These are phyloP conservation scores for Chitala chitala DNA, from an alignment of 2,113 vertebrate genomes.

Conservation along the genomic window DNA sequence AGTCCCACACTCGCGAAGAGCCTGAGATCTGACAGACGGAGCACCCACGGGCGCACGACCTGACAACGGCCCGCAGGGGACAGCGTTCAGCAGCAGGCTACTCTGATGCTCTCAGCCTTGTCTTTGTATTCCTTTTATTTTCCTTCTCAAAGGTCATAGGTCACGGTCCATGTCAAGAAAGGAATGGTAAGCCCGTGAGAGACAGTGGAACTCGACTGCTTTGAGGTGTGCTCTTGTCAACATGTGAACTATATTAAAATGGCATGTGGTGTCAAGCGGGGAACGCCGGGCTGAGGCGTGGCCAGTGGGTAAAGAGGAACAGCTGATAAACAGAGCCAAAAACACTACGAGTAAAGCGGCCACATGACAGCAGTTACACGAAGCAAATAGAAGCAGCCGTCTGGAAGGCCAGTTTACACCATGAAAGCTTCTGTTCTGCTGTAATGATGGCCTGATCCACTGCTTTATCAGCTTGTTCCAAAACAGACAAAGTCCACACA, in stretches of 20 bases:
- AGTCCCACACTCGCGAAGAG: too few species aligned
- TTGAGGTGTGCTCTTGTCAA: constrained; percentile 15
- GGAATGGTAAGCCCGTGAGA: not conserved
- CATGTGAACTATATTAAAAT: constrained; percentile 14
- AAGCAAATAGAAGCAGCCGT: not conserved
- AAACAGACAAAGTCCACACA: not conserved
- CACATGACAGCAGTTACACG: constrained; percentile 5
- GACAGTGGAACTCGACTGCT: not conserved
- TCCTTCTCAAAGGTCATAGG: too few species aligned
- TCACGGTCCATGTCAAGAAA: not conserved
- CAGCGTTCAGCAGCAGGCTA: not conserved
- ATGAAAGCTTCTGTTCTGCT: constrained; percentile 10
- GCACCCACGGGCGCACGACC: not conserved
- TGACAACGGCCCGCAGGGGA: not conserved
- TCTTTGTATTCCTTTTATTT: too few species aligned
- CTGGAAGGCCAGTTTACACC: constrained; percentile 13
- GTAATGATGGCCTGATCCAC: not conserved
- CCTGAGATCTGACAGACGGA: not conserved
- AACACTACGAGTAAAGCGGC: not conserved
- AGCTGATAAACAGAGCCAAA: not conserved
- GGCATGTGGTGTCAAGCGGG: not conserved
- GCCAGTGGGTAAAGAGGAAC: not conserved
- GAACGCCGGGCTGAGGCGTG: not conserved
- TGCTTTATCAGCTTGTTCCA: not conserved
- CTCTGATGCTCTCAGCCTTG: not conserved